Conservation (phyloP, 2,888 invertebrate genomes). For the Diogma glabrata region DNA sequence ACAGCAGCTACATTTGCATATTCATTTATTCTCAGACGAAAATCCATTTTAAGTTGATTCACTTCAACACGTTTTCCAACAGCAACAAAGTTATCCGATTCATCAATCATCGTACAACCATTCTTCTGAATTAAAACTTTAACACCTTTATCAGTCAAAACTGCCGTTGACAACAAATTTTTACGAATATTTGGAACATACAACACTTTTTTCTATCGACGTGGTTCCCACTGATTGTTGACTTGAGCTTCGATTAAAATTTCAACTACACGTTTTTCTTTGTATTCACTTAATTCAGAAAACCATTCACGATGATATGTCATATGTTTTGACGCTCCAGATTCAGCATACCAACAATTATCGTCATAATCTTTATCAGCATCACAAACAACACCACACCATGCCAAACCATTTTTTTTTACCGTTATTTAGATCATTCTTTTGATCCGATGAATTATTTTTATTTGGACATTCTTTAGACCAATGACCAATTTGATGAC, state of each 20-base stretch:
- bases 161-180: slow-evolving; percentile 18
- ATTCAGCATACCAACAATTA: slow-evolving; percentile 14
- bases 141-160: not conserved
- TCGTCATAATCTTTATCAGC: too few species aligned
- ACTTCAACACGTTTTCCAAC: slow-evolving; percentile 1
- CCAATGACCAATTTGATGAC: slow-evolving; percentile 14
- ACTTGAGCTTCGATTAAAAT: slow-evolving; percentile 13
- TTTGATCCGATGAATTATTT: slow-evolving; percentile 3
- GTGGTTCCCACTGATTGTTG: not conserved
- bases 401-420: not conserved
- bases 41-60: not conserved
- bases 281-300: slow-evolving; percentile 11
- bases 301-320: slow-evolving; percentile 16
- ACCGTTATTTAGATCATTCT: not conserved
- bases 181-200: slow-evolving; percentile 16
- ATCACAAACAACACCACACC: too few species aligned
- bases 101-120: slow-evolving; percentile 11
- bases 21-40: not conserved
- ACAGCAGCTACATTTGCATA: not conserved
- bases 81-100: slow-evolving; percentile 5
- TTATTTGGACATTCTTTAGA: slow-evolving; percentile 13
- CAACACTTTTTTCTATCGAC: slow-evolving; percentile 14
- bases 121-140: slow-evolving; percentile 4
- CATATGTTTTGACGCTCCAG: slow-evolving; percentile 17
- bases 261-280: slow-evolving; percentile 8